phyloP scores from a whole-genome alignment of 2,888 invertebrate genomes.

The Automeris io region DNA sequence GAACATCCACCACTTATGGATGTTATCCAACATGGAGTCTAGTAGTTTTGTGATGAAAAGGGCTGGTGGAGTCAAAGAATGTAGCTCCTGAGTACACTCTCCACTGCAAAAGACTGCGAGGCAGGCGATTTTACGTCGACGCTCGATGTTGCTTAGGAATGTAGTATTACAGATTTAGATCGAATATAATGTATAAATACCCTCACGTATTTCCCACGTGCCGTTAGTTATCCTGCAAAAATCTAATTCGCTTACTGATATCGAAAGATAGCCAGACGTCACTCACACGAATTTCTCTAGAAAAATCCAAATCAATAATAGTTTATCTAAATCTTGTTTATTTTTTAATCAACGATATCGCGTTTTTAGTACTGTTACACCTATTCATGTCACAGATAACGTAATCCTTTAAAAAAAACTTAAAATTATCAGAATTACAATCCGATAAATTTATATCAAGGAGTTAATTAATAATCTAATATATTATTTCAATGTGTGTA shows the following conservation, averaged over 20 bases:
- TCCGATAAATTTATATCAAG: not conserved
- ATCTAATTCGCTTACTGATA: not conserved
- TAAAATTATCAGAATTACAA: not conserved
- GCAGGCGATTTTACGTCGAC: no score
- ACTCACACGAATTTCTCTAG: conserved; percentile 1
- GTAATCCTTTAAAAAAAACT: not conserved
- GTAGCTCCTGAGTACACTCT: no score
- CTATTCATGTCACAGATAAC: conserved; percentile 1
- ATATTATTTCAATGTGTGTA: not conserved
- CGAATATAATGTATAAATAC: no score
- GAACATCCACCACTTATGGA: no score
- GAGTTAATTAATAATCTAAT: not conserved
- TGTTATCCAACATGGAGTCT: no score
- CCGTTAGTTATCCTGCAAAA: not conserved
- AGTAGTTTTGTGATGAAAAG: no score
- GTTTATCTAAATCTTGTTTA: not conserved
- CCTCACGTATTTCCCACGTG: no score
- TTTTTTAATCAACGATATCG: not conserved
- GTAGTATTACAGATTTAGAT: not conserved
- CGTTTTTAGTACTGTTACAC: not conserved
- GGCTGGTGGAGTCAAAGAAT: no score
- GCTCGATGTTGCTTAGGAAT: no score
- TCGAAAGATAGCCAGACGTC: not conserved
- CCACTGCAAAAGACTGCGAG: no score
- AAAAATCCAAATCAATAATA: conserved; percentile 6